A percentile compares a stretch with the other conserved stretches of the same genome.
Evolutionary conservation across 2,888 invertebrate genomes (phyloP).

Genomic region (Mesorhabditis belari): DNA sequence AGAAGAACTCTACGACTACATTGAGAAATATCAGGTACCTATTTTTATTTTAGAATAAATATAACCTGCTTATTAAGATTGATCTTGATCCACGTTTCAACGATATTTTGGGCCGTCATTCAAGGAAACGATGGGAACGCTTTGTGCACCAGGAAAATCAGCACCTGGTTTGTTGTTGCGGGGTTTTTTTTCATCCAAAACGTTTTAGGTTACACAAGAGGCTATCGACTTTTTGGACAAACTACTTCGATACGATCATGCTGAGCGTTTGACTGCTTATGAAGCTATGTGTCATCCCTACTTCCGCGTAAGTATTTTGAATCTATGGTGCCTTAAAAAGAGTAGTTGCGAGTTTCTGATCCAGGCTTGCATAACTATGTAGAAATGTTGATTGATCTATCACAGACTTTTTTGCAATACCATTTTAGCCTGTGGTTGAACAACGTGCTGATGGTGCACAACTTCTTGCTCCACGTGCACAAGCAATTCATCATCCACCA

Average conservation of each 20-base stretch:
- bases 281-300: slow-evolving; percentile 99
- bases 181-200: too few relatives aligned
- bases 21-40: slow-evolving; percentile 81
- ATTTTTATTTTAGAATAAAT: neutral
- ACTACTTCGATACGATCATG: slow-evolving; percentile 93
- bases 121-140: slow-evolving; percentile 97
- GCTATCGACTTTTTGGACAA: slow-evolving; percentile 98
- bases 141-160: slow-evolving; percentile 99
- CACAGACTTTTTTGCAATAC: neutral
- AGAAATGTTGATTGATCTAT: too few relatives aligned
- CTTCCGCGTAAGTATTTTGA: slow-evolving; percentile 60
- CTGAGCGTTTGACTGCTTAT: slow-evolving; percentile 75
- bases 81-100: slow-evolving; percentile 98
- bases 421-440: slow-evolving; percentile 12
- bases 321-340: too few relatives aligned
- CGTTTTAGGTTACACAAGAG: slow-evolving; percentile 70
- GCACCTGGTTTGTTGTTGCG: slow-evolving; percentile 32
- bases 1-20: slow-evolving; percentile 96
- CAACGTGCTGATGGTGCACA: neutral
- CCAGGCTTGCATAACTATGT: too few relatives aligned
- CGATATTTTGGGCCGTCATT: slow-evolving; percentile 96
- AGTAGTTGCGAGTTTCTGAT: too few relatives aligned
- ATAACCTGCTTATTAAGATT: slow-evolving; percentile 63
- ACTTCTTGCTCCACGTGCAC: neutral
- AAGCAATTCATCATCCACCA: neutral